A percentile compares a stretch with the other conserved stretches of the same genome.
Conservation (phyloP, 2,888 invertebrate species). For the Aspidiotus rigidus region DNA sequence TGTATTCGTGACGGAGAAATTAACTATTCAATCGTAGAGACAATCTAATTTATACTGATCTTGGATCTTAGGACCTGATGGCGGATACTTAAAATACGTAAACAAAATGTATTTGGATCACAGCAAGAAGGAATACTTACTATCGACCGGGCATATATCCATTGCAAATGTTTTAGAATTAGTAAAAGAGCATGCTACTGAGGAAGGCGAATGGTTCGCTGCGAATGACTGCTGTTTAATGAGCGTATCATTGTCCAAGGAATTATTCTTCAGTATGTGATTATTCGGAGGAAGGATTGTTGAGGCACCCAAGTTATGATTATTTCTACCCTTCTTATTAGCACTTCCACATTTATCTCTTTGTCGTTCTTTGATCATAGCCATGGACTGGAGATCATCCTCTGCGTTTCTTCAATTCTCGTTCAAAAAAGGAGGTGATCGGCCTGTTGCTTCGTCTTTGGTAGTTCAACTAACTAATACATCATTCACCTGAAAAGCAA, state of each 20-base stretch:
- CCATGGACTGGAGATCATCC: slow-evolving; percentile 34
- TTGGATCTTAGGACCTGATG: too few relatives aligned
- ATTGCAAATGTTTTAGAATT: slow-evolving; percentile 27
- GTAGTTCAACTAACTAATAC: slow-evolving; percentile 7
- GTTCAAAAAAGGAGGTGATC: slow-evolving; percentile 24
- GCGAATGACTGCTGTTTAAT: slow-evolving; percentile 38
- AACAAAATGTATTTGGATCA: background rate
- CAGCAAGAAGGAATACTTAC: slow-evolving; percentile 23
- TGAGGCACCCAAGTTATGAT: slow-evolving; percentile 34
- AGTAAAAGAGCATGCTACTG: slow-evolving; percentile 28
- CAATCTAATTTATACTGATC: too few relatives aligned
- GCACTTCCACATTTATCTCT: slow-evolving; percentile 35
- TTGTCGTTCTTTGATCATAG: slow-evolving; percentile 39
- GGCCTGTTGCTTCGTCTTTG: slow-evolving; percentile 29
- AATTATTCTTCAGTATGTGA: slow-evolving; percentile 37
- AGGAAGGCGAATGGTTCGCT: slow-evolving; percentile 20
- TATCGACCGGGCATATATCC: slow-evolving; percentile 29
- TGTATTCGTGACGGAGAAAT: too few relatives aligned
- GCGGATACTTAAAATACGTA: too few relatives aligned
- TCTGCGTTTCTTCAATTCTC: slow-evolving; percentile 24
- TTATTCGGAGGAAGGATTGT: slow-evolving; percentile 24
- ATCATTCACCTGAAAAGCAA: background rate
- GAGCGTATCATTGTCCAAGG: slow-evolving; percentile 37
- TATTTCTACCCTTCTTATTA: slow-evolving; percentile 38
- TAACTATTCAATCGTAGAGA: too few relatives aligned